Percentiles rank a stretch among this genome's conserved stretches.
These are phyloP conservation scores for Piezodorus guildinii DNA, from an alignment of 1,140 invertebrate species.

Conservation along the genomic window DNA sequence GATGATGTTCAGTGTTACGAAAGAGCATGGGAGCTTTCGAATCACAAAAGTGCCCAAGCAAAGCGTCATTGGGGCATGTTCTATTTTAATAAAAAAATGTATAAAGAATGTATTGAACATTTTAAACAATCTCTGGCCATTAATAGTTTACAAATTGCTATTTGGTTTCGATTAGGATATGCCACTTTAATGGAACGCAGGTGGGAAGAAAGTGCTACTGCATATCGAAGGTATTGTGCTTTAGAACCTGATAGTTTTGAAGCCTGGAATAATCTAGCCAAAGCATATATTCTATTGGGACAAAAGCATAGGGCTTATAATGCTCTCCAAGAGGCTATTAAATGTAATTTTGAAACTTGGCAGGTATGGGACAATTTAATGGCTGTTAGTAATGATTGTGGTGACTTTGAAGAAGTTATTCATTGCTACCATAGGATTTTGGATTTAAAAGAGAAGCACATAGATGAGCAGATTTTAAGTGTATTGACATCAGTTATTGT, in stretches of 20 bases:
- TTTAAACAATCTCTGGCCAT: constrained; percentile 68
- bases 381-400: constrained; percentile 64
- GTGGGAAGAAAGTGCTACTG: constrained; percentile 69
- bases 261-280: constrained; percentile 95
- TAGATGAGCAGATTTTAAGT: constrained; percentile 64
- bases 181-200: constrained; percentile 65
- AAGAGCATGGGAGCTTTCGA: constrained; percentile 83
- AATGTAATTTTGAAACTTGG: constrained; percentile 92
- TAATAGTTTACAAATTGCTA: constrained; percentile 68
- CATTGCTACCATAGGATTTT: constrained; percentile 69
- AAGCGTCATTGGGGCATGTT: constrained; percentile 75
- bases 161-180: constrained; percentile 80
- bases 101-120: constrained; percentile 61
- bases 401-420: constrained; percentile 63
- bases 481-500: constrained; percentile 61
- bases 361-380: constrained; percentile 94
- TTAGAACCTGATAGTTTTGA: constrained; percentile 83
- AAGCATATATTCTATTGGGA: constrained; percentile 77
- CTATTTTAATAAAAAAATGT: constrained; percentile 62
- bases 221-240: constrained; percentile 75
- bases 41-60: constrained; percentile 60
- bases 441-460: constrained; percentile 70
- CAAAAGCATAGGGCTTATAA: constrained; percentile 76
- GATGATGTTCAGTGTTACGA: constrained; percentile 59
- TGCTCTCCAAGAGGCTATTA: constrained; percentile 75